Conservation (phyloP, 2,113 vertebrate genomes). For the Mustela lutreola region DNA sequence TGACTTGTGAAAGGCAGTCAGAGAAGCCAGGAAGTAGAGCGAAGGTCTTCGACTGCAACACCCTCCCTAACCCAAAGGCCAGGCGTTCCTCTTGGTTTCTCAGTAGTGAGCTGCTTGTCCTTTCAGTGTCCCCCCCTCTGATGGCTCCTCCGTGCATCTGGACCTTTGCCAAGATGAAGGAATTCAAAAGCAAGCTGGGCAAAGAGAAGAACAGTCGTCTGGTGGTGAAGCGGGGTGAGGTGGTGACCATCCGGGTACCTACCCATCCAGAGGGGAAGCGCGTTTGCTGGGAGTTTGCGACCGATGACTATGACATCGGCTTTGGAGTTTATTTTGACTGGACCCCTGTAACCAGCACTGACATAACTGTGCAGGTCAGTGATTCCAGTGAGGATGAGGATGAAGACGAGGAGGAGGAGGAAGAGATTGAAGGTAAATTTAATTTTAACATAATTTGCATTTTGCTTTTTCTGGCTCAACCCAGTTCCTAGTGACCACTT, state of each 20-base stretch:
- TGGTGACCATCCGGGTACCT: conserved; percentile 97
- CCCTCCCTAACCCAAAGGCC: neutral
- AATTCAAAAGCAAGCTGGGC: conserved; percentile 95
- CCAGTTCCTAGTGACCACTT: neutral
- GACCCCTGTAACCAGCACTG: conserved; percentile 94
- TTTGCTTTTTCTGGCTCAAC: neutral
- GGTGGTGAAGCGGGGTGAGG: conserved; percentile 96
- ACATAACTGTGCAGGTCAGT: conserved; percentile 98
- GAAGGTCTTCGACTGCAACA: neutral
- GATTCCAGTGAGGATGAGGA: conserved; percentile 99
- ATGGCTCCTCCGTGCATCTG: conserved; percentile 93
- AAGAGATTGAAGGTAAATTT: conserved; percentile 92
- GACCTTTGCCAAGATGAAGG: conserved; percentile 94
- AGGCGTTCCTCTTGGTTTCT: neutral
- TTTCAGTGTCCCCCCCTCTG: conserved; percentile 91
- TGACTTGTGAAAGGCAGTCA: neutral
- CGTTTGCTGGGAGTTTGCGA: conserved; percentile 99
- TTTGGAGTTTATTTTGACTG: conserved; percentile 99
- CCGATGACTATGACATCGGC: conserved; percentile 97
- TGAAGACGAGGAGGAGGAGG: conserved; percentile 94
- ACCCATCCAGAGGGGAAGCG: conserved; percentile 95
- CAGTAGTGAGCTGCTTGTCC: neutral
- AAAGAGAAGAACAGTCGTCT: conserved; percentile 94
- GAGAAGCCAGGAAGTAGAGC: neutral
- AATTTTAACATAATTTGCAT: neutral